A percentile compares a stretch with the other conserved stretches of the same genome.
Evolutionary conservation across 2,888 invertebrate genomes (phyloP).

Genomic region (Drosophila tripunctata): DNA sequence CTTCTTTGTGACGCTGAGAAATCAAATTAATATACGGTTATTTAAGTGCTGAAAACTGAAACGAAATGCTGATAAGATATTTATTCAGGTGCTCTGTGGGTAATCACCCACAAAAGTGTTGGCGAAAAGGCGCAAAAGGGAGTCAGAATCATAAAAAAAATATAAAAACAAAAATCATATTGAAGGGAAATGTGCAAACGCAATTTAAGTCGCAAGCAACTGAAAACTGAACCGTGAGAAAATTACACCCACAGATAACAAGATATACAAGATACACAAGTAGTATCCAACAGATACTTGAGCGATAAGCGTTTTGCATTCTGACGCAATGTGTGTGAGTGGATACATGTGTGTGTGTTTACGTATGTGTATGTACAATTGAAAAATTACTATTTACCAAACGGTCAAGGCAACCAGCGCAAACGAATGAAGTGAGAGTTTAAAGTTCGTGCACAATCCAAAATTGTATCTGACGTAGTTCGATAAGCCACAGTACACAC

Average conservation of each 20-base stretch:
- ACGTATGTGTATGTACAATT: slow-evolving; percentile 49
- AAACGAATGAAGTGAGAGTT: slow-evolving; percentile 51
- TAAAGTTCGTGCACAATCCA: slow-evolving; percentile 65
- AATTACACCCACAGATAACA: slow-evolving; percentile 79
- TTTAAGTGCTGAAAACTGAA: slow-evolving; percentile 64
- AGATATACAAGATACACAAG: slow-evolving; percentile 30
- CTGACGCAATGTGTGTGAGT: slow-evolving; percentile 55
- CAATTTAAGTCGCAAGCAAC: slow-evolving; percentile 69
- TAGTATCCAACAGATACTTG: slow-evolving; percentile 51
- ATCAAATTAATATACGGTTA: slow-evolving; percentile 68
- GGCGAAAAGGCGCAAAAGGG: slow-evolving; percentile 56
- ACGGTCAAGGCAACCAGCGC: slow-evolving; percentile 40
- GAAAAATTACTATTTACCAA: slow-evolving; percentile 67
- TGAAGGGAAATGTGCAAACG: slow-evolving; percentile 74
- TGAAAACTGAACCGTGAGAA: slow-evolving; percentile 79
- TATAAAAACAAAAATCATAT: neutral
- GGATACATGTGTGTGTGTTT: slow-evolving; percentile 6
- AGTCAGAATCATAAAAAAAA: slow-evolving; percentile 17
- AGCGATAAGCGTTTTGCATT: slow-evolving; percentile 73
- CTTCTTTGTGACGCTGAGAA: slow-evolving; percentile 64
- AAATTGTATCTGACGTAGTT: slow-evolving; percentile 60
- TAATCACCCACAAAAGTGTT: slow-evolving; percentile 75
- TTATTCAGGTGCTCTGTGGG: slow-evolving; percentile 71
- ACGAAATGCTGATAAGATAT: slow-evolving; percentile 71
- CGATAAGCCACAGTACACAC: slow-evolving; percentile 61